Evolutionary conservation across 2,113 vertebrate genomes (phyloP), one percentile per base, ranked within the genome.

Genomic region (Mesembrinibis cayennensis): DNA sequence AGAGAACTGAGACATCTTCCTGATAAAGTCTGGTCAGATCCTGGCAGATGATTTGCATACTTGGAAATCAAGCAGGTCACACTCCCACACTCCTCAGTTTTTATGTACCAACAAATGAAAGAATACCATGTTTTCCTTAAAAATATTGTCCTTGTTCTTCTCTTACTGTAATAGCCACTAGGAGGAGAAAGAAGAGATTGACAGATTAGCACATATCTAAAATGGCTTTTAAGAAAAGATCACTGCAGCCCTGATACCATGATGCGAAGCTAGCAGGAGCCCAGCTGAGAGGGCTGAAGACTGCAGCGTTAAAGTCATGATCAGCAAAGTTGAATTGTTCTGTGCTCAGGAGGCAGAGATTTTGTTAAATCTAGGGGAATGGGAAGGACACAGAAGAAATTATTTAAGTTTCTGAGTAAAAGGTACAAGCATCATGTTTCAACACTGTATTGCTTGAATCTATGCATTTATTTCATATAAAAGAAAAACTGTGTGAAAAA

Each of bases 241-340:
- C n/a, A 56, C 17, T 56, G 42, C 15, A 79, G 42, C 34, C 16
- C 26, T 89, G n/a, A 45, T 16, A 30, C 16, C 0, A 0, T 53
- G 29, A n/a, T 74, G 38, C 45, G 63, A 89, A 92, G 11, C 16
- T 22, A 74, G 52, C 27, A 88, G 47, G 4, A 67, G 23, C 6
- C 13, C 34, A 32, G 1, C 5, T 19, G 12, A 76, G 11, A 6
- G 6, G 17, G 10, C 7, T 82, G 73, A 88, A 87, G 53, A 56
- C n/a, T 30, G 40, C 4, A 2, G 4, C 0, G 0, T 53, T 49
- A 42, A 92, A 93, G 29, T 40, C 9, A 26, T 20, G 21, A 56
- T 44, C n/a, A 78, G 3, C 16, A 79, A 87, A 79, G n/a, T 7
- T 4, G 5, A 89, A 73, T 65, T 70, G 59, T 56, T 38, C 27